Percentiles rank a stretch among this genome's conserved stretches.
Evolutionary conservation across 2,113 vertebrate species (phyloP).

Genomic region (Oceanites oceanicus): DNA sequence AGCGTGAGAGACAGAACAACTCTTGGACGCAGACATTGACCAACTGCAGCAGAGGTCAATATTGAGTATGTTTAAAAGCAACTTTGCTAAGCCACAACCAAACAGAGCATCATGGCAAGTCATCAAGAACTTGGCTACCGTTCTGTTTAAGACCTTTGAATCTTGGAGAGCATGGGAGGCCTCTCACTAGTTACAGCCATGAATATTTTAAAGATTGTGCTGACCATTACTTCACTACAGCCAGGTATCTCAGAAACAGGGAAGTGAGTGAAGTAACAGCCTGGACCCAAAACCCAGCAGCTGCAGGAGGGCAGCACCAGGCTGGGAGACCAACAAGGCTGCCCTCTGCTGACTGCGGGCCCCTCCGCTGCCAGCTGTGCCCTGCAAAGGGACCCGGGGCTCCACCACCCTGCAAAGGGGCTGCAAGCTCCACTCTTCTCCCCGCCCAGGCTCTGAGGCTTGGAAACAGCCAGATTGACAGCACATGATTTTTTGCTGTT

Average conservation of each 20-base stretch:
- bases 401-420: accelerated
- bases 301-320: background rate
- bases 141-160: background rate
- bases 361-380: background rate
- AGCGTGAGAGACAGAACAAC: accelerated
- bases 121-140: background rate
- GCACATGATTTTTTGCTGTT: background rate
- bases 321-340: accelerated
- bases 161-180: background rate
- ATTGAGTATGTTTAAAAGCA: accelerated
- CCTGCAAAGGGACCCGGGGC: background rate
- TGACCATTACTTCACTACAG: background rate
- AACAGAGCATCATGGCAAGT: background rate
- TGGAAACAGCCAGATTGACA: background rate
- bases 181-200: background rate
- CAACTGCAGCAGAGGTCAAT: background rate
- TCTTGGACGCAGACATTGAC: accelerated
- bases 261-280: background rate
- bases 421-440: background rate
- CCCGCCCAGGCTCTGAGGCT: background rate
- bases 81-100: background rate
- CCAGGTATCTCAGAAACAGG: background rate
- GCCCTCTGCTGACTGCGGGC: background rate
- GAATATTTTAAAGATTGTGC: too few species aligned
- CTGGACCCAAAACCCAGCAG: background rate